Evolutionary conservation across 2,888 invertebrate species (phyloP), one percentile per base, ranked within the genome.

Genomic region (Melanostoma mellinum): DNA sequence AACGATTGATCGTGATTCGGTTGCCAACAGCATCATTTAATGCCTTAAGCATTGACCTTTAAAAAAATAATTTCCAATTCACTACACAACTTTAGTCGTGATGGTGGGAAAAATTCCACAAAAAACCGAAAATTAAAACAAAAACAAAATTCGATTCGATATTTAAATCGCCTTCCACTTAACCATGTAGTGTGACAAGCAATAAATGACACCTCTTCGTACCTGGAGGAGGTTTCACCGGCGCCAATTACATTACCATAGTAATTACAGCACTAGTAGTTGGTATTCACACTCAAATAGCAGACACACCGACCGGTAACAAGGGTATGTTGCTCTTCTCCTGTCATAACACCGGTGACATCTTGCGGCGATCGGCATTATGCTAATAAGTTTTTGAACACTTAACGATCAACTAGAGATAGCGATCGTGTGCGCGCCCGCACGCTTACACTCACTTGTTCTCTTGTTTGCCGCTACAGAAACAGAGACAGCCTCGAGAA

Each of bases 301-400:
- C 77, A 63, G 63, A 48, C 71, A 65, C 44, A 52, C 32, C 30
- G 10, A 56, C 20, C 55, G 55, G 56, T 63, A 63, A 56, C 72
- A 72, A 79, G 67, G 58, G 68, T 69, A 40, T 67, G 61, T 52
- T 77, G 68, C 35, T 77, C 68, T 56, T 68, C 68, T 77, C 42
- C 63, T 78, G 81, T 82, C 82, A 82, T 69, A 74, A 78, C 46
- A 73, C 58, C 73, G 73, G 68, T 78, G 78, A 82, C 82, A 82
- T 82, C 82, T 82, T 73, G 82, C 78, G 82, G 82, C 82, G 78
- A 78, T 78, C 82, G 69, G 50, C 63, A 78, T 78, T 82, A 82
- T 82, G 82, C 63, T 73, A 82, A 82, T 78, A 69, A 82, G 78
- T 32, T 44, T 44, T 74, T 36, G 50, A 61, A 48, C 33, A 48